Evolutionary conservation across 2,113 vertebrate genomes (phyloP).

Genomic region (Entelurus aequoreus): DNA sequence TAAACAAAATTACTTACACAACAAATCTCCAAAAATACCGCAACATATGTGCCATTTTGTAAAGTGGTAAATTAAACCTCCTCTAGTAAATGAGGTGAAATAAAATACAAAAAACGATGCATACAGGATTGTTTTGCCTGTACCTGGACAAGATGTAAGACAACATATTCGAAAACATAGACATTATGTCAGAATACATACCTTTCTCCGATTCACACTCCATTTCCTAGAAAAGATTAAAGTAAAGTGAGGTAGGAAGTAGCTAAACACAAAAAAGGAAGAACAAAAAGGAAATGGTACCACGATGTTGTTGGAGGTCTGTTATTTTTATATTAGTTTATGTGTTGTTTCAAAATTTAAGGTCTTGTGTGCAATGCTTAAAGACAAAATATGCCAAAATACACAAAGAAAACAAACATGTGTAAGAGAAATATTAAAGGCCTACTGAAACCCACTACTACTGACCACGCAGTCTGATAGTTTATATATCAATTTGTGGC

Average conservation of each 20-base stretch:
- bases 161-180: neutral
- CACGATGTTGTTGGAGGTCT: too few relatives aligned
- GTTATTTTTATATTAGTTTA: too few relatives aligned
- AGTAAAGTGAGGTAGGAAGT: neutral
- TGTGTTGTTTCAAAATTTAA: too few relatives aligned
- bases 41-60: conserved; percentile 1
- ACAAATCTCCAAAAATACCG: too few relatives aligned
- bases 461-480: too few relatives aligned
- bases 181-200: conserved; percentile 72
- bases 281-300: too few relatives aligned
- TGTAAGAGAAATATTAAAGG: too few relatives aligned
- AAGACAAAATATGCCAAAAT: too few relatives aligned
- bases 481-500: too few relatives aligned
- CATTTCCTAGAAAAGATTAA: conserved; percentile 76
- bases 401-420: neutral
- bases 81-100: neutral
- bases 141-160: neutral
- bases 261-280: neutral
- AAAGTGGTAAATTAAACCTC: neutral
- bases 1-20: too few relatives aligned
- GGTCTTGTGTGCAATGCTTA: too few relatives aligned
- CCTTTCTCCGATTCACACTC: conserved; percentile 93
- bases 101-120: neutral
- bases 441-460: too few relatives aligned
- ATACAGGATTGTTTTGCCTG: conserved; percentile 9